Percentiles rank a stretch among this genome's conserved stretches.
phyloP scores from a whole-genome alignment of 2,888 invertebrate genomes.

The Bellardia bayeri region DNA sequence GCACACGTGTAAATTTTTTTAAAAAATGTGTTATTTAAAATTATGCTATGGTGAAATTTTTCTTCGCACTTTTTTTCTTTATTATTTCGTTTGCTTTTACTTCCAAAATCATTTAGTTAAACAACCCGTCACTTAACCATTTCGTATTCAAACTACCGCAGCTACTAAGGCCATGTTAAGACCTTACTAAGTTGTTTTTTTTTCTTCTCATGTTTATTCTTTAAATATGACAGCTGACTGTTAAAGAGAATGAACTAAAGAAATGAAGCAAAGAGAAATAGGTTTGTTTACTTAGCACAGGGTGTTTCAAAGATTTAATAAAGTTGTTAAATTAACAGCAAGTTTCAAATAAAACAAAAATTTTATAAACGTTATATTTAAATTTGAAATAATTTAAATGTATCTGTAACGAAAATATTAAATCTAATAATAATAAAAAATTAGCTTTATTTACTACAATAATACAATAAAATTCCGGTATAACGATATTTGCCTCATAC shows the following conservation, averaged over 20 bases:
- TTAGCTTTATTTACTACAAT: too few species aligned
- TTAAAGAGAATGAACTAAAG: conserved; percentile 25
- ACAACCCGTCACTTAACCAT: conserved; percentile 62
- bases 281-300: conserved; percentile 26
- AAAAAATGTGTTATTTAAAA: conserved; percentile 42
- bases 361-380: conserved; percentile 16
- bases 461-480: too few species aligned
- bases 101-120: conserved; percentile 36
- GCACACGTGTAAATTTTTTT: conserved; percentile 50
- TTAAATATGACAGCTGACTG: conserved; percentile 29
- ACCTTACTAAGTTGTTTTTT: conserved; percentile 52
- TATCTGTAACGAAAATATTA: too few species aligned
- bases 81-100: conserved; percentile 40
- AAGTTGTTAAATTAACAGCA: background rate
- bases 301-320: conserved; percentile 29
- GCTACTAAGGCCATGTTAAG: conserved; percentile 71
- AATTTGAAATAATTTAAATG: background rate
- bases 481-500: too few species aligned
- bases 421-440: too few species aligned
- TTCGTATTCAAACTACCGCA: conserved; percentile 65
- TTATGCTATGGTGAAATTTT: conserved; percentile 64
- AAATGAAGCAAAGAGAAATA: conserved; percentile 28
- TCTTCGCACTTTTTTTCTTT: conserved; percentile 4
- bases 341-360: conserved; percentile 9
- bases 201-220: conserved; percentile 46